Evolutionary conservation across 2,797 vertebrate species (phyloP), one percentile per base, ranked within the genome.

Genomic region (Microcaecilia unicolor): DNA sequence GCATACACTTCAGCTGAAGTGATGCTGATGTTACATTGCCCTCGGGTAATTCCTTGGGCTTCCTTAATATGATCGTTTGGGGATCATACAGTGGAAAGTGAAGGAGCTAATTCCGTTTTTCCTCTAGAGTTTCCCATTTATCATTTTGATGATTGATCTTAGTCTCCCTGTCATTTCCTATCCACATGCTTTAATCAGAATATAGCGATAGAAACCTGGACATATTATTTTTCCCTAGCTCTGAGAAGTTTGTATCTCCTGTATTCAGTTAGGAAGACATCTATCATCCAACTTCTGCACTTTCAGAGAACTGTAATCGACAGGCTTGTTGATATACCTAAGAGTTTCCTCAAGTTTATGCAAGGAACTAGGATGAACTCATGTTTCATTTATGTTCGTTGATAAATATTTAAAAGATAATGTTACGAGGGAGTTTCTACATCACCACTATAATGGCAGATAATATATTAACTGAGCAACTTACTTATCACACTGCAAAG

Each of bases 291-390:
- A 44, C n/a, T n/a, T 53, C 18, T 35, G 19, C 47, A 54, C 28
- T 61, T 57, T 46, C 49, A 39, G 36, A 54, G 15, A 29, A 20
- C 37, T 11, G 2, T 20, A 54, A 62, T 25, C 60, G 29, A 34
- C 8, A 35, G 26, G 34, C 26, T 50, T n/a, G 28, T 59, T 43
- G 9, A 7, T 30, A 26, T 34, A 25, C 12, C 25, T 31, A 42
- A 33, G 42, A 34, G 36, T 28, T n/a, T 31, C 34, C 22, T 33
- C 20, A 34, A 48, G 29, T 39, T 22, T 36, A 2, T 15, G 3
- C 18, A 42, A 56, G 54, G 7, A 12, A 46, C 34, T 3, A 40
- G 17, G 61, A 47, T n/a, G 16, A 6, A 11, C 7, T 24, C 28
- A 35, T 27, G n/a, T 26, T 19, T 3, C 18, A 48, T n/a, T 4